phyloP scores from a whole-genome alignment of 1,140 invertebrate species.

The Triops longicaudatus region DNA sequence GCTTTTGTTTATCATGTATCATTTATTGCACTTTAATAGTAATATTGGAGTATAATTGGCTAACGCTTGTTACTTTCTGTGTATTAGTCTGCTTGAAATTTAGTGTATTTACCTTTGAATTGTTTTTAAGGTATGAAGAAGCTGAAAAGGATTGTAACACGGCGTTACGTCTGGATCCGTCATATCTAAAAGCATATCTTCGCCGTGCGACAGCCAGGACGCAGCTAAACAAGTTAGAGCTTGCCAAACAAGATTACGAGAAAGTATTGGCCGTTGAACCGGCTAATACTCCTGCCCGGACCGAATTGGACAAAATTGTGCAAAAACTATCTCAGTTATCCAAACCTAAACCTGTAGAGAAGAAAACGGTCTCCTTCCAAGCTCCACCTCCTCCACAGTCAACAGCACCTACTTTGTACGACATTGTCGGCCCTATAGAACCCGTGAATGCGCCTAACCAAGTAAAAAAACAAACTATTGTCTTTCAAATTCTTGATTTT shows the following conservation, averaged over 20 bases:
- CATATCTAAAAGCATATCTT: conserved; percentile 70
- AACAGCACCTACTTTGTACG: neutral
- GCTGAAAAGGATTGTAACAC: conserved; percentile 66
- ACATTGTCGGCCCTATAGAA: neutral
- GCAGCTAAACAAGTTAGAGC: conserved; percentile 48
- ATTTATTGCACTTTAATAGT: no score
- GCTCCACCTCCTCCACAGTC: neutral
- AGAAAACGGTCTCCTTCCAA: conserved; percentile 28
- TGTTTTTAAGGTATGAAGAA: conserved; percentile 51
- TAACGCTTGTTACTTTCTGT: no score
- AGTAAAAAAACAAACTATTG: neutral
- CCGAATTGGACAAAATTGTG: conserved; percentile 50
- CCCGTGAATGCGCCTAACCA: neutral
- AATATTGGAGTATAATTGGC: no score
- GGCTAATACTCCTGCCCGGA: conserved; percentile 52
- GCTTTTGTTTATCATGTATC: no score
- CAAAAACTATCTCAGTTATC: conserved; percentile 39
- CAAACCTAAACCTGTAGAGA: conserved; percentile 29
- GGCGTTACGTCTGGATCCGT: conserved; percentile 59
- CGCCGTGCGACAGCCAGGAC: conserved; percentile 60
- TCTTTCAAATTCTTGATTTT: neutral
- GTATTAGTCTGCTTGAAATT: no score
- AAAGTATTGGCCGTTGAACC: conserved; percentile 61
- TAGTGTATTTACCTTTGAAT: neutral
- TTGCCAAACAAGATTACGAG: conserved; percentile 57